A percentile compares a stretch with the other conserved stretches of the same genome.
Evolutionary conservation across 2,797 vertebrate genomes (phyloP).

Genomic region (Vireo griseus): DNA sequence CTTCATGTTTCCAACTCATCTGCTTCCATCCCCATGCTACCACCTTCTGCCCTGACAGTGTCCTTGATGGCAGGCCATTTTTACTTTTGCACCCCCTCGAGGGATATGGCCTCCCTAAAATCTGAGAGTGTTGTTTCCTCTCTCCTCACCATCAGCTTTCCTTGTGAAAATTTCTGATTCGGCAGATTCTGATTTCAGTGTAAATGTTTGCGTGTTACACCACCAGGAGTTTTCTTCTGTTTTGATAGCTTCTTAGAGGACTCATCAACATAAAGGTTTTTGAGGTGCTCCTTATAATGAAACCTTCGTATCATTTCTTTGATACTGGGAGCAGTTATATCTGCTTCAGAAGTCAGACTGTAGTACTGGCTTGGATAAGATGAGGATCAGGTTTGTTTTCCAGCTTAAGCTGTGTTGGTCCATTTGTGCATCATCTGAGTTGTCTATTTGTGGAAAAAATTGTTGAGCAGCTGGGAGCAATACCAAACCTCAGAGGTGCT

Average conservation of each 20-base stretch:
- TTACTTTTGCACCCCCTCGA: neutral
- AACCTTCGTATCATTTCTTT: neutral
- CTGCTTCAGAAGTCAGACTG: neutral
- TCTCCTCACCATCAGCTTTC: neutral
- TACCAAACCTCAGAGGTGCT: neutral
- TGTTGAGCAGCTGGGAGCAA: neutral
- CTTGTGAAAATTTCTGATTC: neutral
- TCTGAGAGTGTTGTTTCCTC: neutral
- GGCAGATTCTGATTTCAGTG: neutral
- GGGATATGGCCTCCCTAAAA: neutral
- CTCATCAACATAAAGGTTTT: neutral
- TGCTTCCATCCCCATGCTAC: accelerated
- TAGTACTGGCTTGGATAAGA: neutral
- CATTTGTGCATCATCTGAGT: neutral
- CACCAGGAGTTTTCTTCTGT: neutral
- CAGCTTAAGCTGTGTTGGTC: neutral
- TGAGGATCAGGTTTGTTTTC: neutral
- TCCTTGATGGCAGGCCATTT: neutral
- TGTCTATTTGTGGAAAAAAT: neutral
- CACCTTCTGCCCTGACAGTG: neutral
- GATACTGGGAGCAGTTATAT: neutral
- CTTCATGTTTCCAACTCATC: neutral
- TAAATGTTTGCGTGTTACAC: neutral
- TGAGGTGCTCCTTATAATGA: neutral
- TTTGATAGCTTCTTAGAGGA: neutral